These are phyloP conservation scores for Agrochola lota DNA, from an alignment of 2,888 invertebrate genomes.

Conservation along the genomic window DNA sequence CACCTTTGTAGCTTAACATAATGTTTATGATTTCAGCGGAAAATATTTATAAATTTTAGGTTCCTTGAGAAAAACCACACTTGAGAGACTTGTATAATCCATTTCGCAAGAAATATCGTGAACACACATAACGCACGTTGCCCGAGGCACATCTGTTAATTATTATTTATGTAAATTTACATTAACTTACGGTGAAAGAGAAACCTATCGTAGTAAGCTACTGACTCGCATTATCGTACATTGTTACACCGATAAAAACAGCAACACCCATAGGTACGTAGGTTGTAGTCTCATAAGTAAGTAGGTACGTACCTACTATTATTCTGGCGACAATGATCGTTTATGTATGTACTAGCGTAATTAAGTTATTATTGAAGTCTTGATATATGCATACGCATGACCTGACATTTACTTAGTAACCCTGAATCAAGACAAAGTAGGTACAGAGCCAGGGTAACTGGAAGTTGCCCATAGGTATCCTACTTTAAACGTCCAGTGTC, in stretches of 20 bases:
- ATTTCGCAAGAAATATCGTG: conserved; percentile 72
- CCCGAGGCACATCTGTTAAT: conserved; percentile 67
- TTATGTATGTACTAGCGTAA: background rate
- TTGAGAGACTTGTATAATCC: conserved; percentile 64
- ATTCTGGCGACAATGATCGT: background rate
- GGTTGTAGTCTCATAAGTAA: background rate
- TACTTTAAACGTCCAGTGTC: too few relatives aligned
- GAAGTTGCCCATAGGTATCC: background rate
- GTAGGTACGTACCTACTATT: background rate
- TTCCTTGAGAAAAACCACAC: conserved; percentile 17
- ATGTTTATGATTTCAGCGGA: conserved; percentile 18
- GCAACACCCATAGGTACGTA: background rate
- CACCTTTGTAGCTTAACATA: conserved; percentile 23
- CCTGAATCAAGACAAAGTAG: background rate
- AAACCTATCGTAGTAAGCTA: conserved; percentile 54
- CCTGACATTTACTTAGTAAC: background rate
- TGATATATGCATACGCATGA: background rate
- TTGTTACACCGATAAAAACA: conserved; percentile 10
- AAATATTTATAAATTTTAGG: conserved; percentile 15
- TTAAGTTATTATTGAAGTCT: background rate
- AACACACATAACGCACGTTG: conserved; percentile 59
- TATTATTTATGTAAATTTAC: conserved; percentile 75
- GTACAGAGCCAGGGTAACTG: too few relatives aligned
- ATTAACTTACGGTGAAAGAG: conserved; percentile 64
- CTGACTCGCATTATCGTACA: conserved; percentile 10